Percentiles rank a stretch among this genome's conserved stretches.
phyloP scores from a whole-genome alignment of 2,113 vertebrate genomes.

The Chaetodon trifascialis region DNA sequence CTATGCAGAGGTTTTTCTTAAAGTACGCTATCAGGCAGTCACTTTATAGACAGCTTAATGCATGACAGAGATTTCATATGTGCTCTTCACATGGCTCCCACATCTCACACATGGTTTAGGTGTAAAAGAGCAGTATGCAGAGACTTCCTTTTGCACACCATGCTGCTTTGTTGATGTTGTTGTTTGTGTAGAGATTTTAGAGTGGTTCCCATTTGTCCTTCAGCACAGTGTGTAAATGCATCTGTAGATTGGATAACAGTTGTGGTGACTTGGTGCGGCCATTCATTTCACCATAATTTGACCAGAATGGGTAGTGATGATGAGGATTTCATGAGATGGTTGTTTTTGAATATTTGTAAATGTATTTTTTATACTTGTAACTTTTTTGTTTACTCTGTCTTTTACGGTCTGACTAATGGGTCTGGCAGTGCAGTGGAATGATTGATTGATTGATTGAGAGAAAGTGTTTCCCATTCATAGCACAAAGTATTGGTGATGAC shows the following conservation, averaged over 20 bases:
- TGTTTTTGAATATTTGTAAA: not conserved
- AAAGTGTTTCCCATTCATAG: constrained; percentile 34
- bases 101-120: not conserved
- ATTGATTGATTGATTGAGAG: constrained; percentile 7
- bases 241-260: not conserved
- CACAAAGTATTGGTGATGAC: not conserved
- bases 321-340: not conserved
- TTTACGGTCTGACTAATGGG: not conserved
- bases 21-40: not conserved
- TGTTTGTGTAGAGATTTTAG: not conserved
- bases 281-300: constrained; percentile 2
- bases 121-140: not conserved
- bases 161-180: not conserved
- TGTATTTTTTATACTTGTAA: not conserved
- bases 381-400: not conserved
- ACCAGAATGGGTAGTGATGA: not conserved
- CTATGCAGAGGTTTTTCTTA: not conserved
- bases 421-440: not conserved
- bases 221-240: not conserved
- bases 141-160: not conserved
- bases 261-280: not conserved
- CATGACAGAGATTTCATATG: not conserved
- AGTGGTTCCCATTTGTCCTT: not conserved
- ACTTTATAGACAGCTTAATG: constrained; percentile 5
- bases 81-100: not conserved